These are phyloP conservation scores for Tortrix viridana DNA, from an alignment of 2,888 invertebrate species.

Conservation along the genomic window DNA sequence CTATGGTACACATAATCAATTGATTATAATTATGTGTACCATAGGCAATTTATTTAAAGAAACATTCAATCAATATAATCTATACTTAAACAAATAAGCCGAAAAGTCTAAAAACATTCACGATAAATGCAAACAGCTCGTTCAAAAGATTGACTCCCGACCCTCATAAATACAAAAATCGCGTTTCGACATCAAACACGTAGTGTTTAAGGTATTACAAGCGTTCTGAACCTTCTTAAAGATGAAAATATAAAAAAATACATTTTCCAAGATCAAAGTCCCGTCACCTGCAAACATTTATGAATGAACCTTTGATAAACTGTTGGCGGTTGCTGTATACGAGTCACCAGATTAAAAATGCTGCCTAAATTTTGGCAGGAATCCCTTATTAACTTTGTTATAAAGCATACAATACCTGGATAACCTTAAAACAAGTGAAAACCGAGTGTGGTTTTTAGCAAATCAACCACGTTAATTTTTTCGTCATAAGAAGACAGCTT, in stretches of 20 bases:
- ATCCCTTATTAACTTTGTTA: neutral
- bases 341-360: conserved; percentile 2
- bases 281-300: conserved; percentile 55
- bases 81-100: conserved; percentile 21
- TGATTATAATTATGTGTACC: too few relatives aligned
- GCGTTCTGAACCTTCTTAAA: conserved; percentile 37
- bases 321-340: conserved; percentile 44
- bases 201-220: conserved; percentile 42
- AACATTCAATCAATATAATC: conserved; percentile 10
- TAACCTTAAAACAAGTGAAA: conserved; percentile 3
- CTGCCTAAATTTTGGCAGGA: neutral
- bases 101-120: conserved; percentile 18
- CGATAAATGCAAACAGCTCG: conserved; percentile 25
- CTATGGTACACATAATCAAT: too few relatives aligned
- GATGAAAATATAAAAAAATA: conserved; percentile 52
- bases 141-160: conserved; percentile 37
- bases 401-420: neutral
- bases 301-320: conserved; percentile 50
- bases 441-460: conserved; percentile 19
- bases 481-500: neutral
- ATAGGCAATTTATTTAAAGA: neutral
- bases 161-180: conserved; percentile 42
- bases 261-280: conserved; percentile 54
- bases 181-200: conserved; percentile 52
- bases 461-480: conserved; percentile 27